phyloP scores from a whole-genome alignment of 2,113 vertebrate genomes.

The Malurus elegans region DNA sequence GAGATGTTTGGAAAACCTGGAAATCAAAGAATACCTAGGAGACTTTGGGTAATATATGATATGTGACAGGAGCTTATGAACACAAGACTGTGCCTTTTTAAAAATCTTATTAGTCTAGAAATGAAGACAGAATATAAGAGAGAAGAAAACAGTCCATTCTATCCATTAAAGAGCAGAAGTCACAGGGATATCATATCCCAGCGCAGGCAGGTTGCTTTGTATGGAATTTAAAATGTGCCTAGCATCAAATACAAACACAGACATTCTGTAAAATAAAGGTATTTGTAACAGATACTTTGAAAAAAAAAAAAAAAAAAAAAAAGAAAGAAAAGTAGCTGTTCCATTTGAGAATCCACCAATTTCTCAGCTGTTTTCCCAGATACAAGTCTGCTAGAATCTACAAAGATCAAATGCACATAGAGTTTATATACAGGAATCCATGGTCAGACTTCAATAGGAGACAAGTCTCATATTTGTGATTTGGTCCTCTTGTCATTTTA shows the following conservation, averaged over 20 bases:
- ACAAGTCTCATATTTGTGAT: neutral
- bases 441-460: neutral
- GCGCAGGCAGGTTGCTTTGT: neutral
- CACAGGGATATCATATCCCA: neutral
- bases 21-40: conserved; percentile 51
- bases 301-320: too few species aligned
- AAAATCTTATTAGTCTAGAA: neutral
- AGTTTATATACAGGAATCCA: neutral
- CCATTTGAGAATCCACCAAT: neutral
- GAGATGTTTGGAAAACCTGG: conserved; percentile 48
- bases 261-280: too few species aligned
- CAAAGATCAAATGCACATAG: neutral
- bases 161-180: neutral
- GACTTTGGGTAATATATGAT: neutral
- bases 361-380: neutral
- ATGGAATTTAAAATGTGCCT: neutral
- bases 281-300: too few species aligned
- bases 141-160: neutral
- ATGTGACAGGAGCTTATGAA: neutral
- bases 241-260: neutral
- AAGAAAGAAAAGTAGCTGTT: neutral
- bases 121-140: neutral
- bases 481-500: neutral
- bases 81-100: neutral
- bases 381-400: neutral